These are phyloP conservation scores for Ephialtes manifestator DNA, from an alignment of 2,888 invertebrate species.

Conservation along the genomic window DNA sequence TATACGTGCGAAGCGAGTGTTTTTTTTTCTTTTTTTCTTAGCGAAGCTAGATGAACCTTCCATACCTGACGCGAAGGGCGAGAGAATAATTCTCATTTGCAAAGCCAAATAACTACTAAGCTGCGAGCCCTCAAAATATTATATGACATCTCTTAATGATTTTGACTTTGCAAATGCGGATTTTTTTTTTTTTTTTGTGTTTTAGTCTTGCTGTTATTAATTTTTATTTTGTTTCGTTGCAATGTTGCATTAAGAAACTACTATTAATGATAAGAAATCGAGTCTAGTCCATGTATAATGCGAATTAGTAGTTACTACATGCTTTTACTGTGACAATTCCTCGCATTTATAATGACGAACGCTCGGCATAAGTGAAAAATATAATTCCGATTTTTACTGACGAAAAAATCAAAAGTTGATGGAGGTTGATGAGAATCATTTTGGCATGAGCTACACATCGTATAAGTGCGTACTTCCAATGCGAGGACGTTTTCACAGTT, in stretches of 20 bases:
- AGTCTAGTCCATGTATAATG: slow-evolving; percentile 85
- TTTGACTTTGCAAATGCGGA: slow-evolving; percentile 72
- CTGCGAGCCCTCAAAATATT: slow-evolving; percentile 9
- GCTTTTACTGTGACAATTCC: slow-evolving; percentile 81
- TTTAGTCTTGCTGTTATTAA: slow-evolving; percentile 60
- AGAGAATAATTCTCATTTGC: slow-evolving; percentile 75
- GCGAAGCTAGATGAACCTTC: slow-evolving; percentile 82
- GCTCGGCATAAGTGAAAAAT: neutral
- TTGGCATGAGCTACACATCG: slow-evolving; percentile 44
- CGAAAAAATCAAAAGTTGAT: neutral
- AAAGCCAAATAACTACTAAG: slow-evolving; percentile 70
- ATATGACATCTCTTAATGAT: slow-evolving; percentile 22
- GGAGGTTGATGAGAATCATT: neutral
- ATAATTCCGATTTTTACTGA: neutral
- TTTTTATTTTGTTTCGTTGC: slow-evolving; percentile 74
- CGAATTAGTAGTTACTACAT: slow-evolving; percentile 81
- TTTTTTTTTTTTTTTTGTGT: slow-evolving; percentile 48
- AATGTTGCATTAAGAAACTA: slow-evolving; percentile 80
- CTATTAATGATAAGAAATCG: slow-evolving; percentile 84
- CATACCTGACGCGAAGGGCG: slow-evolving; percentile 73
- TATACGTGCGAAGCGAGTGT: slow-evolving; percentile 66
- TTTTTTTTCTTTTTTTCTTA: slow-evolving; percentile 76
- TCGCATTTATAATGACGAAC: slow-evolving; percentile 60
- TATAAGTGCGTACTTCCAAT: slow-evolving; percentile 71
- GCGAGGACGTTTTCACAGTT: slow-evolving; percentile 82